Conservation (phyloP, 2,113 vertebrate genomes). For the Numida meleagris region DNA sequence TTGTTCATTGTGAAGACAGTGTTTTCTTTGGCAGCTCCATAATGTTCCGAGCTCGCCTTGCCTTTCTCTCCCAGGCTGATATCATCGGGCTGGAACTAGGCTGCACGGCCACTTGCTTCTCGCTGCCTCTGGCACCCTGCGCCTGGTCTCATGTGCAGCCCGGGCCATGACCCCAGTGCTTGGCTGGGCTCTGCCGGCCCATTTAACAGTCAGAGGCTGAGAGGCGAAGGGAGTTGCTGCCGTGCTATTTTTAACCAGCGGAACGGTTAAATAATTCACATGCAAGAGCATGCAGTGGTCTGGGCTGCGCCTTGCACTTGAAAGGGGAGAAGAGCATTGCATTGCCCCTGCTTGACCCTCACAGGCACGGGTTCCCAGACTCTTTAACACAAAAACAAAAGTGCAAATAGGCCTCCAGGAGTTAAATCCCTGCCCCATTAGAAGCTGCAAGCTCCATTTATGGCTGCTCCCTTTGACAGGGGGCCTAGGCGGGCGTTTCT, state of each 20-base stretch:
- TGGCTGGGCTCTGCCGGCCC: conserved; percentile 33
- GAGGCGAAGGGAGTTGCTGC: conserved; percentile 47
- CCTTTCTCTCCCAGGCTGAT: conserved; percentile 47
- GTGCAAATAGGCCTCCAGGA: neutral
- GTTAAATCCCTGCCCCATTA: neutral
- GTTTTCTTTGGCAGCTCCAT: conserved; percentile 69
- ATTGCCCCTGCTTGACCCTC: neutral
- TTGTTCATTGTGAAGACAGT: conserved; percentile 71
- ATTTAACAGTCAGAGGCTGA: conserved; percentile 40
- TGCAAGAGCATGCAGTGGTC: neutral
- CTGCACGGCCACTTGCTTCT: neutral
- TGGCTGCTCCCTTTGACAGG: neutral
- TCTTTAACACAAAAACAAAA: neutral
- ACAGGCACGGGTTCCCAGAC: neutral
- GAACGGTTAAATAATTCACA: conserved; percentile 60
- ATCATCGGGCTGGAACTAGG: conserved; percentile 40
- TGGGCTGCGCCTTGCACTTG: conserved; percentile 14
- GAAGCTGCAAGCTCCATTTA: neutral
- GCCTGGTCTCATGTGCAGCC: conserved; percentile 36
- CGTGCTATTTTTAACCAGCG: conserved; percentile 63
- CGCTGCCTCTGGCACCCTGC: conserved; percentile 37
- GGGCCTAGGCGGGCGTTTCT: neutral
- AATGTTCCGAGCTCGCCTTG: conserved; percentile 45
- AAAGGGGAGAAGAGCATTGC: neutral
- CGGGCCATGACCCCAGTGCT: neutral